Base-by-base conservation (phyloP, 2,113 vertebrate genomes). In the Tragelaphus buxtoni region DNA sequence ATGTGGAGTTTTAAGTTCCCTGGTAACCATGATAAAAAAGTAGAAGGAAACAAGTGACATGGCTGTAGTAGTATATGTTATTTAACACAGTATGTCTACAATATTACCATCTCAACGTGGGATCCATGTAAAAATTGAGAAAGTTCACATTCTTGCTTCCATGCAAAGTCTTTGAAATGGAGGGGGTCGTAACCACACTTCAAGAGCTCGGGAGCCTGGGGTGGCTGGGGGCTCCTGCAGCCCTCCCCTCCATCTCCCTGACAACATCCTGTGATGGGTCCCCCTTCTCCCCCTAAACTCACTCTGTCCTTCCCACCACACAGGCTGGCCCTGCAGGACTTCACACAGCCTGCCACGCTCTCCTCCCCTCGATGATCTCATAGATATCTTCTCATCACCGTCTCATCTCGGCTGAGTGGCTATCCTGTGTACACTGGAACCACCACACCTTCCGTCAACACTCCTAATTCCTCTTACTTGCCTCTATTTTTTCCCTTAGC, bases 121-220 rank as follows among this genome's bases (percentile, higher is more conserved):
- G 56, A 42, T 56, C 35, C 47, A 32, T 35, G 39, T 60, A 9
- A 74, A 61, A 80, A 9, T 14, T 11, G 77, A 92, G 72, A 47
- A 65, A 83, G 61, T 17, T 94, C 55, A 9, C 5, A 28, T 77
- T 53, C 24, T 56, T 72, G 5, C 84, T 53, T 77, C 35, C 58
- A 61, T 86, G 77, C 49, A 8, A 84, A 80, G 56, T 65, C 47
- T 69, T 61, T 56, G 35, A 82, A 90, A n/a, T 6, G 9, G 8
- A 35, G 24, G 55, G 4, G 2, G 51, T 60, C 20, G 20, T 16
- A 72, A 20, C 14, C 51, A 4, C 30, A 30, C 42, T 22, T 56
- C 30, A 49, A 24, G 60, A 10, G 35, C 30, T 88, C 2, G 0
- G 0, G 11, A 30, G 39, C 17, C 56, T 11, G 0, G 0, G 18